These are phyloP conservation scores for Callinectes sapidus DNA, from an alignment of 2,888 invertebrate species.

Conservation along the genomic window DNA sequence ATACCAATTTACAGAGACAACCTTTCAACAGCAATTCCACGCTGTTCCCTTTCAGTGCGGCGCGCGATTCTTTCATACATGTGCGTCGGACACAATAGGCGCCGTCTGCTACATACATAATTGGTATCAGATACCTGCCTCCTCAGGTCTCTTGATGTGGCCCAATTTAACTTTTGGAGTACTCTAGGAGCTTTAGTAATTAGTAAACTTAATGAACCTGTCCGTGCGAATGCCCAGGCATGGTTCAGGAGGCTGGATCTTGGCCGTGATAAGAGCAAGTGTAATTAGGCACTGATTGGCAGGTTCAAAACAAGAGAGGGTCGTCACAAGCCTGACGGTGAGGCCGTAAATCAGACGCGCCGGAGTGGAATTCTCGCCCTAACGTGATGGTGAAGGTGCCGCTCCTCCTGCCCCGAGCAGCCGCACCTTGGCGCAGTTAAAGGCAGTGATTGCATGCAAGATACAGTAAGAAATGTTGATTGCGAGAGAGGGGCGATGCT, in stretches of 20 bases:
- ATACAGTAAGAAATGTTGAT: slow-evolving; percentile 70
- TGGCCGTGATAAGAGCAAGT: slow-evolving; percentile 67
- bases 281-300: slow-evolving; percentile 70
- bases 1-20: slow-evolving; percentile 29
- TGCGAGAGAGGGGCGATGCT: slow-evolving; percentile 67
- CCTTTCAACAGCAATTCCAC: slow-evolving; percentile 45
- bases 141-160: slow-evolving; percentile 47
- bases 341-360: slow-evolving; percentile 47
- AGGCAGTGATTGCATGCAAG: slow-evolving; percentile 69
- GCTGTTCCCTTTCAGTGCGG: not conserved
- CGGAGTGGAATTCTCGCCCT: slow-evolving; percentile 49
- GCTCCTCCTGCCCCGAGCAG: slow-evolving; percentile 48
- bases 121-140: slow-evolving; percentile 52
- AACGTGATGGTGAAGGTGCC: slow-evolving; percentile 30
- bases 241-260: slow-evolving; percentile 68
- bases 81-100: slow-evolving; percentile 38
- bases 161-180: slow-evolving; percentile 68
- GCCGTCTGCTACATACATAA: slow-evolving; percentile 45
- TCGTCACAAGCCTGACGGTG: slow-evolving; percentile 49
- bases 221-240: slow-evolving; percentile 66
- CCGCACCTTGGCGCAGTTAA: slow-evolving; percentile 68
- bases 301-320: slow-evolving; percentile 61
- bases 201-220: slow-evolving; percentile 69
- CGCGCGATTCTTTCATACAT: slow-evolving; percentile 14
- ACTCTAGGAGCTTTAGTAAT: slow-evolving; percentile 67